Conservation (phyloP, 2,888 invertebrate species). For the Ametastegia equiseti region DNA sequence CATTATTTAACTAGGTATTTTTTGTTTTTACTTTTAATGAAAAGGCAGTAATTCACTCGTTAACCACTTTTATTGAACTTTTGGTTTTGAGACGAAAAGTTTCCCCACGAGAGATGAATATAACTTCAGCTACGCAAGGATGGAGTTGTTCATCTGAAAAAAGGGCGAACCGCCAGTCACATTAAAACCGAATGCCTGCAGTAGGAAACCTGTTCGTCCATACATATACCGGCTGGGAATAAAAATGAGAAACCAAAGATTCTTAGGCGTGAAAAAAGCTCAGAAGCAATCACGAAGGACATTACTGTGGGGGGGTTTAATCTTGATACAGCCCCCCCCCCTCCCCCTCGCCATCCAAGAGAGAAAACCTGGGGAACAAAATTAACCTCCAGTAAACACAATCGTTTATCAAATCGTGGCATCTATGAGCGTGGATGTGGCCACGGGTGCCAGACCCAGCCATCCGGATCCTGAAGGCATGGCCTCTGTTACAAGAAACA, state of each 20-base stretch:
- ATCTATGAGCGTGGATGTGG: slow-evolving; percentile 34
- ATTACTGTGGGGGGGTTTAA: not conserved
- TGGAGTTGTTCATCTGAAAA: not conserved
- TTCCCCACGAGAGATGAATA: not conserved
- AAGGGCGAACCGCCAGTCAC: not conserved
- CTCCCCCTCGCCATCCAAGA: not conserved
- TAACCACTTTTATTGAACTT: not conserved
- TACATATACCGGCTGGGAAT: not conserved
- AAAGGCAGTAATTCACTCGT: not conserved
- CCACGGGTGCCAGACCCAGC: slow-evolving; percentile 2
- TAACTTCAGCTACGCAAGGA: not conserved
- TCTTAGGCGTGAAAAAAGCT: slow-evolving; percentile 17
- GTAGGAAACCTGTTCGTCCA: not conserved
- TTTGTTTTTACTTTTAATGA: not conserved
- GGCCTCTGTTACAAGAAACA: slow-evolving; percentile 15
- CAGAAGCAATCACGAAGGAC: slow-evolving; percentile 10
- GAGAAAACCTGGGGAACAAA: not conserved
- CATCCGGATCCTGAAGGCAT: slow-evolving; percentile 20
- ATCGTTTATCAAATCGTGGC: slow-evolving; percentile 42
- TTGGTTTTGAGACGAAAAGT: not conserved
- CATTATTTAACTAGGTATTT: not conserved
- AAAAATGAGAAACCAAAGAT: slow-evolving; percentile 2
- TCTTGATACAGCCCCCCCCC: not conserved
- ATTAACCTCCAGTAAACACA: slow-evolving; percentile 36
- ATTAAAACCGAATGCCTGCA: not conserved